phyloP scores from a whole-genome alignment of 2,113 vertebrate genomes.

The Vulpes lagopus region DNA sequence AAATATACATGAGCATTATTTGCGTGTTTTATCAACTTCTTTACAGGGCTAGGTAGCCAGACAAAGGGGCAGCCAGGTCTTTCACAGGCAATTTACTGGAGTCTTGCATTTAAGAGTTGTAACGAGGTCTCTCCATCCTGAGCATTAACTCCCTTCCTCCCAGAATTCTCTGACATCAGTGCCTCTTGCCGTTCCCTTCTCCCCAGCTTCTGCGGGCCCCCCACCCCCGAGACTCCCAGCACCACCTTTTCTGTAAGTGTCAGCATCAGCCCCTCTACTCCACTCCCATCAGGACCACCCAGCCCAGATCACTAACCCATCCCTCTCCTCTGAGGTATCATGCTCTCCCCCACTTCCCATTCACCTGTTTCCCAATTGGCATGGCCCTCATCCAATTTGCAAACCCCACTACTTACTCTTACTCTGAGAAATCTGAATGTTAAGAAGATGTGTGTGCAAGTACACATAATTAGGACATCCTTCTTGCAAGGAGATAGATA shows the following conservation, averaged over 20 bases:
- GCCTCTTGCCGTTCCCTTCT: neutral
- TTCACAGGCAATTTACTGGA: conserved; percentile 16
- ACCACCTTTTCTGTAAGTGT: neutral
- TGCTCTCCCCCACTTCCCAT: neutral
- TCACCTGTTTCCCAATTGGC: neutral
- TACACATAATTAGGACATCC: neutral
- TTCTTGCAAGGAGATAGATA: neutral
- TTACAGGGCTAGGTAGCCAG: neutral
- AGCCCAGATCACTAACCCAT: neutral
- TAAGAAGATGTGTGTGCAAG: neutral
- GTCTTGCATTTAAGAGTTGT: neutral
- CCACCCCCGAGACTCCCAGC: neutral
- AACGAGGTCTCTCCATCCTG: neutral
- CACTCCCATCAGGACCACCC: neutral
- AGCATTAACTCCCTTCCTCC: neutral
- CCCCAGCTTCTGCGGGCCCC: neutral
- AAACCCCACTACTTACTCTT: neutral
- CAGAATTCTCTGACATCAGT: neutral
- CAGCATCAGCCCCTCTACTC: neutral
- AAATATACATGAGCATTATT: neutral
- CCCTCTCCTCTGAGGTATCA: neutral
- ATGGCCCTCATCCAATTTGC: neutral
- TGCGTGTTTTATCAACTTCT: conserved; percentile 43
- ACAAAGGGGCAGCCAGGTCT: neutral
- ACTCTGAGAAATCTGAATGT: neutral